phyloP scores from a whole-genome alignment of 1,140 invertebrate species.

The Triops cancriformis region DNA sequence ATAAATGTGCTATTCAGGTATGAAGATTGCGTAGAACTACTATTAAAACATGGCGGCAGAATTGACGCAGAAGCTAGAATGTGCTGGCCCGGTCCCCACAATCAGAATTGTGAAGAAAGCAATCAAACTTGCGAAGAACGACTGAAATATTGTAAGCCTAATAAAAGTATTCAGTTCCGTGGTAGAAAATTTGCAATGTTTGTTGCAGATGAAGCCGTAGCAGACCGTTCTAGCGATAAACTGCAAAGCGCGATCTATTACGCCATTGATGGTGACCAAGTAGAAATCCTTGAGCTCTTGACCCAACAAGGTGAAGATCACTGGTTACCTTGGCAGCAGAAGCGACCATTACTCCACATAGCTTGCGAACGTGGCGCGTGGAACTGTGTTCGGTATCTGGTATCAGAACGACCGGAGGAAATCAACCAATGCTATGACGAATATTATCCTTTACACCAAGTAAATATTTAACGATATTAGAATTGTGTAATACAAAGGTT shows the following conservation, averaged over 20 bases:
- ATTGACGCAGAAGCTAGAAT: slow-evolving; percentile 44
- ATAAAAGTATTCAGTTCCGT: slow-evolving; percentile 27
- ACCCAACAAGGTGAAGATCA: slow-evolving; percentile 58
- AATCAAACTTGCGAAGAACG: slow-evolving; percentile 60
- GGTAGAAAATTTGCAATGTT: slow-evolving; percentile 1
- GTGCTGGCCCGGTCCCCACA: slow-evolving; percentile 62
- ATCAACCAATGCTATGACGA: slow-evolving; percentile 65
- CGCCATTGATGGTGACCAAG: slow-evolving; percentile 62
- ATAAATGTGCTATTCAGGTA: slow-evolving; percentile 33
- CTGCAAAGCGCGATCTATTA: slow-evolving; percentile 62
- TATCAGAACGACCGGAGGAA: slow-evolving; percentile 55
- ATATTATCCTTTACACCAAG: slow-evolving; percentile 66
- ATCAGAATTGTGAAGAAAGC: slow-evolving; percentile 57
- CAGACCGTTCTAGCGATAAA: slow-evolving; percentile 46
- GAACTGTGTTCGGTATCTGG: slow-evolving; percentile 58
- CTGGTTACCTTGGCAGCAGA: slow-evolving; percentile 48
- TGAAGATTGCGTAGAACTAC: slow-evolving; percentile 44
- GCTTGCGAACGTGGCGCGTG: slow-evolving; percentile 60
- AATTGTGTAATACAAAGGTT: background rate
- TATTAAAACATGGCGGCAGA: slow-evolving; percentile 44
- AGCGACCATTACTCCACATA: slow-evolving; percentile 53
- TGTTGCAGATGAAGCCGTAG: slow-evolving; percentile 34
- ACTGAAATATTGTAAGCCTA: slow-evolving; percentile 39
- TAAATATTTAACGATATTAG: slow-evolving; percentile 8
- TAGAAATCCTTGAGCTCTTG: slow-evolving; percentile 51